These are phyloP conservation scores for Phenganax subtilis DNA, from an alignment of 92 coral and sea anemone species.

Conservation along the genomic window DNA sequence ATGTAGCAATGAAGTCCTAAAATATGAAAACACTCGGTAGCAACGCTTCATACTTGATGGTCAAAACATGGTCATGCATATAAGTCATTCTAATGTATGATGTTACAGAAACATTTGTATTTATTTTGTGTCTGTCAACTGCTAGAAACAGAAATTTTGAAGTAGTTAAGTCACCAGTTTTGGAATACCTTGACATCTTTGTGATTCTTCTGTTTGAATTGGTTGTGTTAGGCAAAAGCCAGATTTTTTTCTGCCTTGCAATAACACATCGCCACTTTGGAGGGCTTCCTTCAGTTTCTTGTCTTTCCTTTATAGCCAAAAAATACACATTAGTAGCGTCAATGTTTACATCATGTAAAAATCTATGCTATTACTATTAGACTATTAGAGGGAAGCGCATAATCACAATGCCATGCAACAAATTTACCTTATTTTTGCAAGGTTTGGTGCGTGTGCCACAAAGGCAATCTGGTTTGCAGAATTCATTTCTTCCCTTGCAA, in stretches of 20 bases:
- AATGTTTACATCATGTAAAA: too few relatives aligned
- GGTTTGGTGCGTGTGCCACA: conserved; percentile 33
- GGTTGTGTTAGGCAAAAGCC: not conserved
- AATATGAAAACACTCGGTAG: not conserved
- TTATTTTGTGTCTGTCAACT: not conserved
- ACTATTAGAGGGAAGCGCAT: not conserved
- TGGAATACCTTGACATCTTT: not conserved
- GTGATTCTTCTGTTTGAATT: not conserved
- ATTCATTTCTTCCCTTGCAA: conserved; percentile 33
- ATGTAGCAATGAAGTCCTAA: conserved; percentile 44
- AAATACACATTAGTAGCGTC: too few relatives aligned
- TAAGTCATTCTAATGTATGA: not conserved
- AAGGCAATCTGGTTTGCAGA: not conserved
- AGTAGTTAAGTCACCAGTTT: not conserved
- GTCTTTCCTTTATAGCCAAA: not conserved
- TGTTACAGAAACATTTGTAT: not conserved
- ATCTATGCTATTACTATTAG: too few relatives aligned
- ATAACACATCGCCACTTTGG: not conserved
- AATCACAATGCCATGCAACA: not conserved
- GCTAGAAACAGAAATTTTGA: not conserved
- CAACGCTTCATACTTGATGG: not conserved
- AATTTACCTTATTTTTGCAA: conserved; percentile 33
- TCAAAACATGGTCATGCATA: not conserved
- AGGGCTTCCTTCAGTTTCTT: not conserved
- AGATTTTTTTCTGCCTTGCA: not conserved